These are phyloP conservation scores for Thomomys bottae DNA, from an alignment of 2,113 vertebrate genomes.

Conservation along the genomic window DNA sequence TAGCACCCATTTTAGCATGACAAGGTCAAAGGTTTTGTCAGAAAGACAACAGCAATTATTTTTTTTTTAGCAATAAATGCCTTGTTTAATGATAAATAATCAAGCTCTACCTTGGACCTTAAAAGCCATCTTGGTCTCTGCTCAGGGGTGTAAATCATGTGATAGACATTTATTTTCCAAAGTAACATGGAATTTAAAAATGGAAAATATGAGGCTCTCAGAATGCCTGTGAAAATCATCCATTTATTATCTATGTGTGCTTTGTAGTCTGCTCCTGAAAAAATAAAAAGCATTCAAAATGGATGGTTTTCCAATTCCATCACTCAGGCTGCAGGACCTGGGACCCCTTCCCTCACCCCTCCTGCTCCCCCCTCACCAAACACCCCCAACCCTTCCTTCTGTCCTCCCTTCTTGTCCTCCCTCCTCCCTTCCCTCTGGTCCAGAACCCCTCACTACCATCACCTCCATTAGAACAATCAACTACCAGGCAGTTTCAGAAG, in stretches of 20 bases:
- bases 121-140: conserved; percentile 82
- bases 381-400: no score
- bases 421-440: conserved; percentile 73
- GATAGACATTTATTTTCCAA: conserved; percentile 84
- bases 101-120: conserved; percentile 77
- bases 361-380: background rate
- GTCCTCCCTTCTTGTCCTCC: background rate
- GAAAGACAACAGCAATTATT: background rate
- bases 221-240: conserved; percentile 83
- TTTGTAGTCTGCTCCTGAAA: conserved; percentile 83
- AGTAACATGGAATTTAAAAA: conserved; percentile 85
- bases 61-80: background rate
- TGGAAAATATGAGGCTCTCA: conserved; percentile 81
- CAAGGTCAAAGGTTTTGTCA: conserved; percentile 65
- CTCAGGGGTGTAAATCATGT: conserved; percentile 80
- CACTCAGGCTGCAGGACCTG: conserved; percentile 73
- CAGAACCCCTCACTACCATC: conserved; percentile 69
- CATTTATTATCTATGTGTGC: conserved; percentile 86
- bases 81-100: conserved; percentile 85
- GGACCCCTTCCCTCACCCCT: conserved; percentile 25
- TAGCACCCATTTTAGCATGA: conserved; percentile 32
- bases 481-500: conserved; percentile 67
- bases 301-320: conserved; percentile 82
- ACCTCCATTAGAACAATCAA: conserved; percentile 72
- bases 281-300: conserved; percentile 84